These are phyloP conservation scores for Hydrochoerus hydrochaeris DNA, from an alignment of 2,113 vertebrate species.

Conservation along the genomic window DNA sequence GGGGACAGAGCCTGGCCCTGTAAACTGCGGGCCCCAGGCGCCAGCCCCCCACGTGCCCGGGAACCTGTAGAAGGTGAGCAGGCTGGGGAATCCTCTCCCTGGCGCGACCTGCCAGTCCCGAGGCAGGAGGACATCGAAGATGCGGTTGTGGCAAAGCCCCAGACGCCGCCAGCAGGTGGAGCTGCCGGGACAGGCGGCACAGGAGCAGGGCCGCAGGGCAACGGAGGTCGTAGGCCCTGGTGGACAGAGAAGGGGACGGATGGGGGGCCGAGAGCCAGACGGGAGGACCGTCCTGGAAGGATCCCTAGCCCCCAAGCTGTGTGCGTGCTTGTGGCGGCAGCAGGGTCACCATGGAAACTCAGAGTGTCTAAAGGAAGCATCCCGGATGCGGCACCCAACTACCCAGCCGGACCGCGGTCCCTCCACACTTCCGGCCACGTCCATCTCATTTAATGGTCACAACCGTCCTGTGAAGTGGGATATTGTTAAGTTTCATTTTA, in stretches of 20 bases:
- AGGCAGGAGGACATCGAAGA: constrained; percentile 77
- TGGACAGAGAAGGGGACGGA: constrained; percentile 64
- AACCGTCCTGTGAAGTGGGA: neutral
- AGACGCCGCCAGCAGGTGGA: constrained; percentile 62
- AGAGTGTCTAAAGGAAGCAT: neutral
- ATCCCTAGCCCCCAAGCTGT: neutral
- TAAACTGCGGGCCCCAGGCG: neutral
- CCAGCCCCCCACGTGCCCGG: neutral
- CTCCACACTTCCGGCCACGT: accelerated
- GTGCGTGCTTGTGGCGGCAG: accelerated
- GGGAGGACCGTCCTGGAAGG: neutral
- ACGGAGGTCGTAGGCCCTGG: constrained; percentile 9
- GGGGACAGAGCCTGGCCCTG: neutral
- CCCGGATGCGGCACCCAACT: neutral
- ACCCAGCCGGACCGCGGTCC: neutral
- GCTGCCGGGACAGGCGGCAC: constrained; percentile 29
- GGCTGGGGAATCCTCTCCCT: constrained; percentile 71
- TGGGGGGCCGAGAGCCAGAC: neutral
- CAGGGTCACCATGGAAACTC: neutral
- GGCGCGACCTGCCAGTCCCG: constrained; percentile 52
- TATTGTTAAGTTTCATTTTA: neutral
- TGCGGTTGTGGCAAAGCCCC: constrained; percentile 75
- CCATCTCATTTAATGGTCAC: accelerated
- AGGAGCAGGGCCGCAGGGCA: constrained; percentile 8
- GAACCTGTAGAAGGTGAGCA: constrained; percentile 83